Base-by-base conservation (phyloP, 2,888 invertebrate genomes). In the Melipona bicolor region DNA sequence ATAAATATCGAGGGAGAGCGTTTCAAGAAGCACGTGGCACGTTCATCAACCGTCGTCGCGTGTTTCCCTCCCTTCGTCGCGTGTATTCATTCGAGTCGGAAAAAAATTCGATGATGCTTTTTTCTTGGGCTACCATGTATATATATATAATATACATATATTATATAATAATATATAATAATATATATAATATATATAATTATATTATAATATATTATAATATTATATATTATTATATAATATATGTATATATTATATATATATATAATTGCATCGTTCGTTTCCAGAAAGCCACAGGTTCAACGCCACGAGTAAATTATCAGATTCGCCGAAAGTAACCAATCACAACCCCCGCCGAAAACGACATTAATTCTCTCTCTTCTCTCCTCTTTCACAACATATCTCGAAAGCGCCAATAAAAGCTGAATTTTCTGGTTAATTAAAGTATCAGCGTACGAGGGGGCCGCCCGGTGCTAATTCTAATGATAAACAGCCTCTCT, bases 341-440 rank as follows among this genome's bases (percentile, higher is more conserved):
- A 70, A 70, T 70, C 70, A 56, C 49, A 72, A 43, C 21, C 24
- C 24, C 27, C 24, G 49, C 27, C 24, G 59, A 24, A 49, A 72
- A 49, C 72, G 49, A 49, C 59, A 72, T 61, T 61, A 61, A 72
- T 72, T 36, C 36, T 36, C 36, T 36, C 9, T 36, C 36, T 9
- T 9, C 36, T 9, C 9, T 36, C 36, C 36, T 36, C 61, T 72
- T 61, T 61, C 72, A 36, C 4, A 36, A 56, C 70, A 70, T 27
- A 36, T 32, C n/a, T n/a, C n/a, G 32, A 70, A n/a, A 19, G n/a
- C 54, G n/a, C 56, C 56, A 56, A 36, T 70, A 56, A 54, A 36
- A 70, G 70, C 70, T 54, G 36, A 70, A 70, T 70, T 70, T 70
- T 70, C 70, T 11, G 70, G 54, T 36, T 54, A 56, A 70, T 70